Conservation (phyloP, 2,888 invertebrate species). For the Octodonta nipae region DNA sequence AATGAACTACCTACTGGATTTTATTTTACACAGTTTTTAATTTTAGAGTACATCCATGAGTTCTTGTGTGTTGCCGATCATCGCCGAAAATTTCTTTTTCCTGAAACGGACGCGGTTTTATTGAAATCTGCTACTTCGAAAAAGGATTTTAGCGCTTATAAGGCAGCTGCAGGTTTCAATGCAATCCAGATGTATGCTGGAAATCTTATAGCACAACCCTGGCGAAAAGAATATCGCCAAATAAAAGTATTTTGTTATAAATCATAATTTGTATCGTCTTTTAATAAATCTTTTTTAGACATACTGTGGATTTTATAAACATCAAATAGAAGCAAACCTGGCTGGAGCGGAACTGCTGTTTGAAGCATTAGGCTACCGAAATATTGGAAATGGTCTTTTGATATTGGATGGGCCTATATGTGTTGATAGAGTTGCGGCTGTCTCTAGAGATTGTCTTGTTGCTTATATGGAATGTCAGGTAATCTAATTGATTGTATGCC, state of each 20-base stretch:
- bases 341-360: conserved; percentile 65
- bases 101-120: conserved; percentile 63
- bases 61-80: conserved; percentile 66
- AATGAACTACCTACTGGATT: neutral
- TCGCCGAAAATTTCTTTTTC: conserved; percentile 63
- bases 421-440: conserved; percentile 64
- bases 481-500: conserved; percentile 12
- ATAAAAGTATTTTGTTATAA: conserved; percentile 49
- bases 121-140: conserved; percentile 56
- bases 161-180: conserved; percentile 71
- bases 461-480: conserved; percentile 82
- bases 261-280: conserved; percentile 2
- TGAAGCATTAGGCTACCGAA: conserved; percentile 69
- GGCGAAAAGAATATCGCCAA: conserved; percentile 74
- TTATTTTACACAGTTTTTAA: conserved; percentile 3
- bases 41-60: conserved; percentile 61
- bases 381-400: conserved; percentile 43
- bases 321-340: conserved; percentile 71
- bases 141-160: conserved; percentile 65
- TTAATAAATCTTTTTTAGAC: conserved; percentile 41
- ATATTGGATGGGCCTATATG: conserved; percentile 63
- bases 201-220: conserved; percentile 73
- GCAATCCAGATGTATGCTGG: conserved; percentile 75
- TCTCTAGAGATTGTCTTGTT: conserved; percentile 71
- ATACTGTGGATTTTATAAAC: conserved; percentile 78